phyloP scores from a whole-genome alignment of 1,140 invertebrate species.

The Apis cerana region DNA sequence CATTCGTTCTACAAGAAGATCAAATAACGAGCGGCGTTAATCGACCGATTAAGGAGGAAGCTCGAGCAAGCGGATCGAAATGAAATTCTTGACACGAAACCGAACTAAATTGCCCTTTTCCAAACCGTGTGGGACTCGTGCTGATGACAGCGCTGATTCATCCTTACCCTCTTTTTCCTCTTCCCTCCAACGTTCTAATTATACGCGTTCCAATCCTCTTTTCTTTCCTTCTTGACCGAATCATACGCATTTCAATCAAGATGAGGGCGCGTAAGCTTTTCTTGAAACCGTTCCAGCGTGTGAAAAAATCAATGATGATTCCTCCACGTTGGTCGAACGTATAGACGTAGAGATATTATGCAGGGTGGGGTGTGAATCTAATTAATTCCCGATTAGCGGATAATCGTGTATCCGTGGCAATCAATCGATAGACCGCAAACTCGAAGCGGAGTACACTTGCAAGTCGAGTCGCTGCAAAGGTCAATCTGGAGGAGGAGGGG shows the following conservation, averaged over 20 bases:
- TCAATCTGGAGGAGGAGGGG: conserved; percentile 15
- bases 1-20: not conserved
- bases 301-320: not conserved
- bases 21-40: conserved; percentile 5
- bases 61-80: not conserved
- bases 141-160: conserved; percentile 23
- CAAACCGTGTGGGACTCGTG: conserved; percentile 17
- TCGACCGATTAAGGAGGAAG: not conserved
- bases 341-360: not conserved
- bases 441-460: not conserved
- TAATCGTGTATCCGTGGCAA: conserved; percentile 33
- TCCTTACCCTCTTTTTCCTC: conserved; percentile 3
- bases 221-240: no score
- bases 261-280: no score
- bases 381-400: conserved; percentile 43
- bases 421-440: conserved; percentile 41
- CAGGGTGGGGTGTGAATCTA: conserved; percentile 27
- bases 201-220: no score
- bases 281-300: no score
- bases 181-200: not conserved
- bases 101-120: conserved; percentile 22
- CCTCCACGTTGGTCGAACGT: no score
- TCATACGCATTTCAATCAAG: no score
- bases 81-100: conserved; percentile 12
- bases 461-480: conserved; percentile 27